These are phyloP conservation scores for Genyomyrus donnyi DNA, from an alignment of 2,113 vertebrate species.

Conservation along the genomic window DNA sequence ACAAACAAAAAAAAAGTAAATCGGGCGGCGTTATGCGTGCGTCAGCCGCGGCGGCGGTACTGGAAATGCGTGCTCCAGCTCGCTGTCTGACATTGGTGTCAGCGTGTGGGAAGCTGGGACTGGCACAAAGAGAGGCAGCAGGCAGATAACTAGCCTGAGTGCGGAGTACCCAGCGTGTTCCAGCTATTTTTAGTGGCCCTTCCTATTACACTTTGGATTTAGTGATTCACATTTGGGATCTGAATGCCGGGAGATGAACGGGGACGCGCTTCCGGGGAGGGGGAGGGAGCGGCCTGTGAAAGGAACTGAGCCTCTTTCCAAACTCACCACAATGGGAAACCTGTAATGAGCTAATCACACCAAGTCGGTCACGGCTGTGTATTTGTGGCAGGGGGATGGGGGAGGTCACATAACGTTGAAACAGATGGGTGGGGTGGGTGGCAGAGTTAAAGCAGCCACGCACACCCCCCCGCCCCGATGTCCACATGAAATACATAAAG, in stretches of 20 bases:
- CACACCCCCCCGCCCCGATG: not conserved
- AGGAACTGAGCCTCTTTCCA: not conserved
- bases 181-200: constrained; percentile 48
- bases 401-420: not conserved
- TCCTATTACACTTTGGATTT: constrained; percentile 38
- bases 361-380: not conserved
- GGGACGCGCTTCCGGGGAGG: constrained; percentile 34
- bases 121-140: constrained; percentile 48
- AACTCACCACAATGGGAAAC: not conserved
- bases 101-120: constrained; percentile 41
- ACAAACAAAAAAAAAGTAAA: not conserved
- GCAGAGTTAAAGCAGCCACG: not conserved
- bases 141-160: constrained; percentile 39
- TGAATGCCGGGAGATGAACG: constrained; percentile 32
- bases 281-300: not conserved
- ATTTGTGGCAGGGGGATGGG: not conserved
- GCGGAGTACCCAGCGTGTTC: constrained; percentile 41
- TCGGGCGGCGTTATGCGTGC: not conserved
- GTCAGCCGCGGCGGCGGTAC: not conserved
- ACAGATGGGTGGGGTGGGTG: not conserved
- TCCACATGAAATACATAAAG: not conserved
- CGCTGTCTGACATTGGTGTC: constrained; percentile 39
- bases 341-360: not conserved
- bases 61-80: constrained; percentile 45
- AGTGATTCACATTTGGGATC: constrained; percentile 31